Percentiles rank a stretch among this genome's conserved stretches.
phyloP scores from a whole-genome alignment of 2,888 invertebrate species.

The Pasiphila rectangulata region DNA sequence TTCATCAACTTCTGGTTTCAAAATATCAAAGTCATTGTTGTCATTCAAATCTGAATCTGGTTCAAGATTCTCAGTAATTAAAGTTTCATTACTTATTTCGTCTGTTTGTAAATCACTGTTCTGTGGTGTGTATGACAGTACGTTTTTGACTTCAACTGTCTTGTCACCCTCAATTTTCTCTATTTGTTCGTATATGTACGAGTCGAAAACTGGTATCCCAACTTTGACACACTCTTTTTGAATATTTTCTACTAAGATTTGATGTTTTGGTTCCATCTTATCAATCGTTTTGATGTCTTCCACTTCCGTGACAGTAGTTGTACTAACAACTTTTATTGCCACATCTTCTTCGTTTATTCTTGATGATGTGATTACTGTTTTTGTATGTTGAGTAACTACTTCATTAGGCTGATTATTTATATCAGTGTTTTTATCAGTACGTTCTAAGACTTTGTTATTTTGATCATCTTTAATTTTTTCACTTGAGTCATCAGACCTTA shows the following conservation, averaged over 20 bases:
- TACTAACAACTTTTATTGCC: slow-evolving; percentile 20
- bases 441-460: background rate
- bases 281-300: slow-evolving; percentile 13
- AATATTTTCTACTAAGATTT: slow-evolving; percentile 28
- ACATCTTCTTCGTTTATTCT: slow-evolving; percentile 17
- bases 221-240: slow-evolving; percentile 28
- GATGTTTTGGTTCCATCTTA: slow-evolving; percentile 13
- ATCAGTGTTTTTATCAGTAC: background rate
- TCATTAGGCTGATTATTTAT: background rate
- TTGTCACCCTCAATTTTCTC: slow-evolving; percentile 20
- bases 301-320: slow-evolving; percentile 18
- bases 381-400: background rate
- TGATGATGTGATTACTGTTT: slow-evolving; percentile 15
- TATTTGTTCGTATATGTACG: slow-evolving; percentile 17
- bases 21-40: background rate
- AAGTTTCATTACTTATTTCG: slow-evolving; percentile 12
- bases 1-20: slow-evolving; percentile 6
- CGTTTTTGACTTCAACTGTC: slow-evolving; percentile 21
- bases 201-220: slow-evolving; percentile 32
- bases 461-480: slow-evolving; percentile 10
- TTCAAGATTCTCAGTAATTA: background rate
- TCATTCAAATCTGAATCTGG: background rate
- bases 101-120: slow-evolving; percentile 12
- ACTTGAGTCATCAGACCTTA: slow-evolving; percentile 18
- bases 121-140: slow-evolving; percentile 17